Evolutionary conservation across 1,140 invertebrate species (phyloP), one percentile per base, ranked within the genome.

Genomic region (Frieseomelitta varia): DNA sequence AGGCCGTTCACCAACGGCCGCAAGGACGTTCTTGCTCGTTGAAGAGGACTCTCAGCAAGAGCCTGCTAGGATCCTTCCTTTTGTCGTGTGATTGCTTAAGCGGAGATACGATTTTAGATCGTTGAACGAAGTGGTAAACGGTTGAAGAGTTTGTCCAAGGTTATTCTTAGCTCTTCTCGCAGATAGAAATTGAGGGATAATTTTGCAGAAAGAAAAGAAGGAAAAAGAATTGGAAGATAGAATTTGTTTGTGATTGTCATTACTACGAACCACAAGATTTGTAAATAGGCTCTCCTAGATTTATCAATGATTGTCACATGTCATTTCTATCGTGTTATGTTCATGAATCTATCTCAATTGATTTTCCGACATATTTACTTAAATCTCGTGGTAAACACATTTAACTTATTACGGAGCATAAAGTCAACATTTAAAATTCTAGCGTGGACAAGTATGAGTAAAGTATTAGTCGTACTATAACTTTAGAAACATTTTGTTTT

Each of bases 1-100:
- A 93, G 92, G 92, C 89, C 92, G 92, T 92, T 93, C 90, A 90
- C 89, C 89, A 92, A 91, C 90, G 55, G 78, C 79, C 83, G 91
- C 92, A 92, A 92, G 91, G 92, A 93, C 91, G 92, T 87, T 89
- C 30, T 85, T 53, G 68, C 85, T 67, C 56, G 79, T 67, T 56
- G 85, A 87, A 55, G 87, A 89, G 69, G 78, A 89, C 77, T 86
- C 56, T 55, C 15, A 55, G n/a, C 17, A 12, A 8, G 56, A 47
- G 27, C 24, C 39, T 69, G 14, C 30, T 19, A 21, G 1, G n/a
- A 71, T 73, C 55, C 39, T 65, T 68, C 6, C 30, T n/a, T 47
- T 12, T 17, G 6, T 19, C 73, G 30, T 24, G 12, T 6, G n/a
- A 77, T 77, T 47, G 4, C 56, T n/a, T 47, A 4, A 11, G 11